Evolutionary conservation across 2,113 vertebrate genomes (phyloP).

Genomic region (Cyphomyrus discorhynchus): DNA sequence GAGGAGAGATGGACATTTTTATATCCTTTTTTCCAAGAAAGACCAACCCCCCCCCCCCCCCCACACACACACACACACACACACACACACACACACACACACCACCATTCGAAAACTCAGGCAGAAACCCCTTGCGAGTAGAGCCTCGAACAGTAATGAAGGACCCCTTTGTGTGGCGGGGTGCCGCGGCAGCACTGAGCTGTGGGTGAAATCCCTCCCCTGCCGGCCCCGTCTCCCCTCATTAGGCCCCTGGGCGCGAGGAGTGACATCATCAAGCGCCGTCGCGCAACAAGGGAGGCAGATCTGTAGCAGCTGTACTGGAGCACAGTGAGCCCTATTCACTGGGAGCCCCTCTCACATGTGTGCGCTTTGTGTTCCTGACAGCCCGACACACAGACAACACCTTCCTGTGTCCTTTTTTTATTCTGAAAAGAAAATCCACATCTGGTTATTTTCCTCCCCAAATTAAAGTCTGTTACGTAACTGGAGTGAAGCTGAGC

Average conservation of each 20-base stretch:
- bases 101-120: not conserved
- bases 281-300: slow-evolving; percentile 51
- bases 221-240: slow-evolving; percentile 42
- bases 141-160: not conserved
- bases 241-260: slow-evolving; percentile 45
- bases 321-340: slow-evolving; percentile 56
- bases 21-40: too few relatives aligned
- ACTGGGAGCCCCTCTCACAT: slow-evolving; percentile 23
- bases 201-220: not conserved
- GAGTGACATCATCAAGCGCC: slow-evolving; percentile 54
- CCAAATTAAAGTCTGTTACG: slow-evolving; percentile 15
- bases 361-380: slow-evolving; percentile 30
- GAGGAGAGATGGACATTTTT: too few relatives aligned
- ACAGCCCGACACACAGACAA: not conserved
- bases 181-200: not conserved
- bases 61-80: too few relatives aligned
- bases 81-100: not conserved
- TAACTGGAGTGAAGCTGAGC: not conserved
- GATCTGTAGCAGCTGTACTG: slow-evolving; percentile 60
- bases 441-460: not conserved
- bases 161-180: slow-evolving; percentile 15
- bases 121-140: not conserved
- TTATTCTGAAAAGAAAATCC: not conserved
- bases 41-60: too few relatives aligned
- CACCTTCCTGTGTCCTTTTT: not conserved